Evolutionary conservation across 2,888 invertebrate genomes (phyloP), one percentile per base, ranked within the genome.

Genomic region (Junonia oenone): DNA sequence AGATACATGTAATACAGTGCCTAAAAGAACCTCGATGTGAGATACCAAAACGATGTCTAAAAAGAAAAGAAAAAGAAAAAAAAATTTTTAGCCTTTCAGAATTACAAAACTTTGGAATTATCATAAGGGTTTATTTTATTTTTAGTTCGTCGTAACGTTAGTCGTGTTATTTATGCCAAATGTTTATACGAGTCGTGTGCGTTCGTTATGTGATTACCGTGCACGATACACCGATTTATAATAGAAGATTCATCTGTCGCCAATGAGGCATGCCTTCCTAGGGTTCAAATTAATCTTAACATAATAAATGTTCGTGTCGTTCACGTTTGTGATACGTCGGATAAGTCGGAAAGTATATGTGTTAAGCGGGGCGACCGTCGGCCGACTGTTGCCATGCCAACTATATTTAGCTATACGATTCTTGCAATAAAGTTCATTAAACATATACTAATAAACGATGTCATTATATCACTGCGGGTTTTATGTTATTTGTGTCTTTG

Each of bases 1-100:
- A 38, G 4, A 50, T 48, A 45, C 33, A 45, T 53, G 31, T 66
- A 64, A 70, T 69, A 65, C 71, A 76, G 76, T 86, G 87, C 86
- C 78, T 83, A 83, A 86, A 85, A 85, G 86, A 87, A 87, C 87
- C 87, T 87, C 87, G 56, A 55, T 50, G 45, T 26, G 51, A 38
- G 29, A 75, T 62, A 72, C 68, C 74, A 74, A 68, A 40, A 40
- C 19, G 19, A 76, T 59, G 58, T 54, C 64, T 61, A 71, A 72
- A 71, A 33, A n/a, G 3, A n/a, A 33, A 33, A 71, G 31, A 47
- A 71, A 72, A 71, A 33, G 2, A n/a, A n/a, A 33, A 33, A 71
- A 37, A 47, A 26, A 26, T 43, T 43, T 43, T 47, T 75, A 81
- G 71, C 73, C 75, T 78, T 78, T 78, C 76, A 71, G 73, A 81